Conservation (phyloP, 2,113 vertebrate species). For the Eptesicus fuscus region DNA sequence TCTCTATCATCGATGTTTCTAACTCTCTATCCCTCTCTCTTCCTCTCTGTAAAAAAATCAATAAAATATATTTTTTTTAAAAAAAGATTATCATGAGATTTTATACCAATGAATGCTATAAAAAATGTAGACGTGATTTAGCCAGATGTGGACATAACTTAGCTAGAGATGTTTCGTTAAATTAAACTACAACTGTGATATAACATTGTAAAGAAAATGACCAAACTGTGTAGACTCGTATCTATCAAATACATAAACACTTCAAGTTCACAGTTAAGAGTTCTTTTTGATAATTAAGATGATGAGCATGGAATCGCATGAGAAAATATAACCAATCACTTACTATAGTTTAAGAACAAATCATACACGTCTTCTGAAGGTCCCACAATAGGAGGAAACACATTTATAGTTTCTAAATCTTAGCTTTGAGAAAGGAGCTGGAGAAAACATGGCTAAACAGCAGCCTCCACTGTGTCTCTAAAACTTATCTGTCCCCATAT, state of each 20-base stretch:
- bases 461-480: neutral
- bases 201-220: conserved; percentile 26
- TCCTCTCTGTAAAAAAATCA: too few relatives aligned
- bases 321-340: conserved; percentile 1
- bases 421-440: neutral
- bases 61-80: too few relatives aligned
- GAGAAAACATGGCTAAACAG: neutral
- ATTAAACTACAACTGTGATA: neutral
- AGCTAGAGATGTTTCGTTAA: neutral
- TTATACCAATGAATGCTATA: neutral
- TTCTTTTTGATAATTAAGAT: neutral
- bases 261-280: neutral
- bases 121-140: neutral
- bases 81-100: conserved; percentile 6
- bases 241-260: neutral
- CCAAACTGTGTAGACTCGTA: neutral
- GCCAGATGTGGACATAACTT: neutral
- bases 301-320: neutral
- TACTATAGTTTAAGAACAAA: neutral
- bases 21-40: too few relatives aligned
- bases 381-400: neutral
- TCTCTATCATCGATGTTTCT: too few relatives aligned
- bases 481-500: neutral
- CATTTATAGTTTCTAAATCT: conserved; percentile 5
- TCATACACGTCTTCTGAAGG: neutral